Conservation (phyloP, 1,140 invertebrate species). For the Drosophila mauritiana region DNA sequence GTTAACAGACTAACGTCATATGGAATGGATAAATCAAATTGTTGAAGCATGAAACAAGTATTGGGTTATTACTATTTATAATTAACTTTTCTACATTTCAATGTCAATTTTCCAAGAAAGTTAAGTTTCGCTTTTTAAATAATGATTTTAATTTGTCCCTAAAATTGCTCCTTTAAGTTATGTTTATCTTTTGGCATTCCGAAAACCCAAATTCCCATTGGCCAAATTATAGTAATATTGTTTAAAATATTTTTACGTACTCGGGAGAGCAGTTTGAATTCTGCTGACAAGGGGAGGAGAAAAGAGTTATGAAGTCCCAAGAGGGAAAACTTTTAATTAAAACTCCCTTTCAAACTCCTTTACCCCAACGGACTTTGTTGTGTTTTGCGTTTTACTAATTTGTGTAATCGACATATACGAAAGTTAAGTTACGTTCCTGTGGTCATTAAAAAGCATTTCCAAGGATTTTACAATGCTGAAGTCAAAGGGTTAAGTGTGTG, state of each 20-base stretch:
- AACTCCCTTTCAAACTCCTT: constrained; percentile 28
- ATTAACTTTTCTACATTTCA: not conserved
- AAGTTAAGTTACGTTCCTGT: constrained; percentile 33
- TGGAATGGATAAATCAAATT: constrained; percentile 11
- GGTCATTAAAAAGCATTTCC: constrained; percentile 62
- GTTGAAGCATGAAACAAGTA: constrained; percentile 6
- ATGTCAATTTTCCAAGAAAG: not conserved
- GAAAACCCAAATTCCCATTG: constrained; percentile 22
- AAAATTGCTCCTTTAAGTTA: no score
- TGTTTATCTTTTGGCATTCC: not conserved
- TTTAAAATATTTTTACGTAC: constrained; percentile 60
- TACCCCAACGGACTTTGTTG: not conserved
- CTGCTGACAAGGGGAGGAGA: no score
- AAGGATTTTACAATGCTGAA: constrained; percentile 34
- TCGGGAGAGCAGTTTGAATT: not conserved
- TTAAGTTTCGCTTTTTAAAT: not conserved
- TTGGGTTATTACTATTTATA: not conserved
- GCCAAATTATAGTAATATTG: constrained; percentile 62
- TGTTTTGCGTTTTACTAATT: constrained; percentile 49
- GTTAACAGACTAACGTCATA: no score
- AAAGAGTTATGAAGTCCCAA: constrained; percentile 6
- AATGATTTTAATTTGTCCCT: not conserved
- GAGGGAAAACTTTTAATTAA: constrained; percentile 73
- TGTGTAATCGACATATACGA: constrained; percentile 54
- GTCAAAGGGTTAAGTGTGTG: constrained; percentile 21